Percentiles rank a stretch among this genome's conserved stretches.
Evolutionary conservation across 2,797 vertebrate genomes (phyloP).

Genomic region (Remorina albescens): DNA sequence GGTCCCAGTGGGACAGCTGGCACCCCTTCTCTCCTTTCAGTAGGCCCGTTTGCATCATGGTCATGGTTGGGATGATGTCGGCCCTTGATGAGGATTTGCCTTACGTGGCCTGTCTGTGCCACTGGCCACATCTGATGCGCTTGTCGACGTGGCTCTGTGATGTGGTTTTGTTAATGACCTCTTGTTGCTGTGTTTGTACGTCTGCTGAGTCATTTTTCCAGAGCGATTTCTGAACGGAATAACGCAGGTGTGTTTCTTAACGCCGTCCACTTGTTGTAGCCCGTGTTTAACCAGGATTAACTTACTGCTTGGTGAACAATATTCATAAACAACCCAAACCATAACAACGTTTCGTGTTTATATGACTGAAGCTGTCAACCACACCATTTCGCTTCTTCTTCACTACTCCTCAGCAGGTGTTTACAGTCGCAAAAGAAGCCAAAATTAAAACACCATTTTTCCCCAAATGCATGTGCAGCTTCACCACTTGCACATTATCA

Average conservation of each 20-base stretch:
- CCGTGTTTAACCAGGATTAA: not conserved
- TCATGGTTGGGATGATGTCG: slow-evolving; percentile 50
- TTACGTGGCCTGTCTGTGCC: slow-evolving; percentile 49
- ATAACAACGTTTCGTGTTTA: not conserved
- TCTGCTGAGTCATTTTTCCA: slow-evolving; percentile 52
- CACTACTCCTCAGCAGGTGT: slow-evolving; percentile 15
- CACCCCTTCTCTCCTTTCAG: slow-evolving; percentile 30
- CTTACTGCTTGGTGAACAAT: slow-evolving; percentile 15
- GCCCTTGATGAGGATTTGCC: slow-evolving; percentile 27
- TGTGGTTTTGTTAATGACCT: slow-evolving; percentile 63
- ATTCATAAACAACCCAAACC: slow-evolving; percentile 6
- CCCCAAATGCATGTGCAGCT: not conserved
- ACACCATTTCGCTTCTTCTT: not conserved
- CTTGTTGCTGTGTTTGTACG: slow-evolving; percentile 42
- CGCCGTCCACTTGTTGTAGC: not conserved
- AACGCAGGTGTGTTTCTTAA: slow-evolving; percentile 62
- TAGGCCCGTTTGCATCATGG: slow-evolving; percentile 67
- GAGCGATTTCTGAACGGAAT: slow-evolving; percentile 13
- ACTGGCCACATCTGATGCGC: slow-evolving; percentile 65
- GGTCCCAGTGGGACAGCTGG: slow-evolving; percentile 75
- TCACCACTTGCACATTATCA: slow-evolving; percentile 36
- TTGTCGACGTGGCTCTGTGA: slow-evolving; percentile 65
- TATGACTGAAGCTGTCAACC: not conserved
- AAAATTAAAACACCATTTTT: slow-evolving; percentile 15
- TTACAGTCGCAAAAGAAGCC: slow-evolving; percentile 18